Base-by-base conservation (phyloP, 2,797 vertebrate species). In the Labeo calbasu region DNA sequence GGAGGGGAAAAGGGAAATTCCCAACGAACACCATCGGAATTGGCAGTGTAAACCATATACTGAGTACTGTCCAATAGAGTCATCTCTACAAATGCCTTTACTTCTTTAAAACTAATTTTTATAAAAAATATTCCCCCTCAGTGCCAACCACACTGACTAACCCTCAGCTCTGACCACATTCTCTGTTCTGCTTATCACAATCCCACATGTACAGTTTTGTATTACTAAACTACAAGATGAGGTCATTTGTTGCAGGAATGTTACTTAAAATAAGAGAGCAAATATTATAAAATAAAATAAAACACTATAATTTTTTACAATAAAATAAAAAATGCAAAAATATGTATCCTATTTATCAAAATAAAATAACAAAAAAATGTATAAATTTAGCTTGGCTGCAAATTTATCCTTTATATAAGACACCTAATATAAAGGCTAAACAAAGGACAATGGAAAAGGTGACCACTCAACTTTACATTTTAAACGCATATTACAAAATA, bases 71-170 rank as follows among this genome's bases (percentile, higher is more conserved):
- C 55, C 1, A 36, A 4, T 32, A 61, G 3, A 28, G 8, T 48
- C 1, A 69, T 19, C 32, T 25, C 32, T 43, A 43, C n/a, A n/a
- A 12, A 79, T 59, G 23, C 4, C 40, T 81, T 32, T 28, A 70
- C n/a, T 59, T 80, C 21, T 59, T 81, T 50, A 63, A 81, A 73
- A 59, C 40, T 59, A n/a, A 28, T 78, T 65, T 63, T 46, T 17
- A 51, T 36, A 51, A 73, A 36, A 55, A n/a, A 55, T 21, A 46
- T 48, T 32, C 25, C 25, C 9, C 23, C 23, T 50, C 9, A 50
- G 55, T 11, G 43, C 25, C 1, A 0, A 50, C 57, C 69, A 23
- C 68, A 61, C 21, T 1, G 36, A 59, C 23, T 72, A 59, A 72
- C 25, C 25, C 10, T 25, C 25, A 69, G 63, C 46, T 28, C 46